Evolutionary conservation across 2,888 invertebrate species (phyloP).

Genomic region (Mesorhabditis belari): DNA sequence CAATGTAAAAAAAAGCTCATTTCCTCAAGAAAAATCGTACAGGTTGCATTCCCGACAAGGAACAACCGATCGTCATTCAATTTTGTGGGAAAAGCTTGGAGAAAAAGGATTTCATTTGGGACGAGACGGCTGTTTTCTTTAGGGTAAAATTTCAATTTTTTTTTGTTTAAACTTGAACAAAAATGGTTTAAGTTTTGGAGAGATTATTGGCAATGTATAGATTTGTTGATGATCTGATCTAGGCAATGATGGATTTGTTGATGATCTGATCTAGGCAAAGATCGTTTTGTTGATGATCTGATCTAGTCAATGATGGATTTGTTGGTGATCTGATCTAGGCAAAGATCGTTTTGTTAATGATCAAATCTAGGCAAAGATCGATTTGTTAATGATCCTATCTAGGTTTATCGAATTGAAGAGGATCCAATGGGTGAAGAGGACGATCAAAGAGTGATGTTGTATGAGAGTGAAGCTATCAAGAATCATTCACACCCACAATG

Average conservation of each 20-base stretch:
- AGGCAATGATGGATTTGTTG: too few species aligned
- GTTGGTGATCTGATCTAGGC: too few species aligned
- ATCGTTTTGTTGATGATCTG: too few species aligned
- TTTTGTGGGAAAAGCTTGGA: conserved; percentile 32
- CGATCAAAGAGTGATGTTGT: conserved; percentile 23
- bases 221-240: too few species aligned
- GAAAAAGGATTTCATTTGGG: conserved; percentile 35
- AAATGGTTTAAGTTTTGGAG: background rate
- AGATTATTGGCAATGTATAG: too few species aligned
- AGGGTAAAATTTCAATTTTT: too few species aligned
- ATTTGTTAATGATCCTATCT: too few species aligned
- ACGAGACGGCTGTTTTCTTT: conserved; percentile 40
- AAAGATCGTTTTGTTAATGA: too few species aligned
- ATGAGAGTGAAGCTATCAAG: conserved; percentile 34
- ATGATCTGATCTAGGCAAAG: too few species aligned
- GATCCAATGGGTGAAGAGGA: conserved; percentile 18
- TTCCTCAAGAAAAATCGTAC: background rate
- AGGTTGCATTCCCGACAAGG: conserved; percentile 28
- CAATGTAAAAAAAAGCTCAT: background rate
- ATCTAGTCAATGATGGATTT: too few species aligned
- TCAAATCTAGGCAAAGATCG: too few species aligned
- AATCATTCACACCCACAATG: conserved; percentile 38
- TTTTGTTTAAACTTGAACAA: background rate
- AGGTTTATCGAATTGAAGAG: conserved; percentile 35
- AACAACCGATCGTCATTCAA: conserved; percentile 34